phyloP scores from a whole-genome alignment of 2,797 vertebrate genomes.

The Megalops cyprinoides region DNA sequence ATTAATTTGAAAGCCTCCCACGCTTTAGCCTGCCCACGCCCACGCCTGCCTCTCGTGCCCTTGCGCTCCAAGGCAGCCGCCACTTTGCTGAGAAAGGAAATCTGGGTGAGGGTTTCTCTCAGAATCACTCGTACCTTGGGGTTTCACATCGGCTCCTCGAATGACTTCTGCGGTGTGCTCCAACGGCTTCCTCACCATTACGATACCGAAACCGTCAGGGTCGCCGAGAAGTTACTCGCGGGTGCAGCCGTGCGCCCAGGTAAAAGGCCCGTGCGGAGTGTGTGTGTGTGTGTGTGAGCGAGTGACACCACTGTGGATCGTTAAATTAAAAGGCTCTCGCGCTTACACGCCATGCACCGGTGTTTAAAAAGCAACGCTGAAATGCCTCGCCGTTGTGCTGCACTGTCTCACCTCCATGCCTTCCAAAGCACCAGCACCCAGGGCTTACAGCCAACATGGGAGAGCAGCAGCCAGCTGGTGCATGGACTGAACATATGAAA shows the following conservation, averaged over 20 bases:
- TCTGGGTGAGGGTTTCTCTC: conserved; percentile 11
- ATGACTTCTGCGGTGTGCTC: conserved; percentile 14
- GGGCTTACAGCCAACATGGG: neutral
- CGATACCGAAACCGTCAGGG: too few relatives aligned
- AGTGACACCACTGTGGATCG: too few relatives aligned
- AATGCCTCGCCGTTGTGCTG: too few relatives aligned
- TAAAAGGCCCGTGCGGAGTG: neutral
- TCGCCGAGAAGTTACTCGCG: neutral
- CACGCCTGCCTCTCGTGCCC: neutral
- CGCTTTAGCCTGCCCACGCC: neutral
- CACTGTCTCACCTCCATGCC: too few relatives aligned
- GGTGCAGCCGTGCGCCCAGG: neutral
- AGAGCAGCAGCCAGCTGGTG: neutral
- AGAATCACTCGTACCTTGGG: conserved; percentile 8
- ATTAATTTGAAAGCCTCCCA: too few relatives aligned
- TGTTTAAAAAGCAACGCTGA: too few relatives aligned
- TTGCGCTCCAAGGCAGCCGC: neutral
- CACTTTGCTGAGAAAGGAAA: neutral
- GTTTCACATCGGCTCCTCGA: conserved; percentile 16
- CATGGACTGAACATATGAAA: neutral
- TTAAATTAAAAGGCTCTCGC: too few relatives aligned
- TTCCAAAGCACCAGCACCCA: neutral
- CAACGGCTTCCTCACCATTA: neutral
- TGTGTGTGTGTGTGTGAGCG: too few relatives aligned
- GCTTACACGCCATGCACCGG: too few relatives aligned